Base-by-base conservation (phyloP, 2,888 invertebrate genomes). In the Zaprionus lineosus region DNA sequence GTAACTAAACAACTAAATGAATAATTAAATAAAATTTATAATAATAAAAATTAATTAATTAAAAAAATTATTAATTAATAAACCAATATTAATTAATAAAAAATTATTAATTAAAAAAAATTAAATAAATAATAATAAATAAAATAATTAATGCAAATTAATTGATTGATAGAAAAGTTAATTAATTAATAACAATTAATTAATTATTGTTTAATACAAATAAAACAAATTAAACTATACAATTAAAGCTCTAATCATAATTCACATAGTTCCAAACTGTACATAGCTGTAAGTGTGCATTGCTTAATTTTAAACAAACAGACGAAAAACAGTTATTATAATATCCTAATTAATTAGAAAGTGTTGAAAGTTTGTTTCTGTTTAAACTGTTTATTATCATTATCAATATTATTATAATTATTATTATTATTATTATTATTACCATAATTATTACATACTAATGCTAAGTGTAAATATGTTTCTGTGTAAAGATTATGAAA, bases 221-320 rank as follows among this genome's bases (percentile, higher is more conserved):
- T 40, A 34, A 59, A 65, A 46, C 14, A 47, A 48, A 26, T 19
- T 37, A 63, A 55, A 56, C 41, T 47, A 51, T 61, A 55, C 46
- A 36, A 57, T 47, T 40, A 16, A 34, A 55, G 40, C 31, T 37
- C 60, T 77, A 72, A 61, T 56, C 26, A 71, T 77, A 77, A 81
- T 64, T 74, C 62, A 67, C 43, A 72, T 81, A 82, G 82, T 82
- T 78, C 78, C 72, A 82, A 78, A 78, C 82, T 83, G 81, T 81
- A 79, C 52, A 81, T 83, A 81, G 79, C 66, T 78, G 71, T 79
- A 81, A 79, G 79, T 71, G 79, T 76, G 74, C 77, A 81, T 77
- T 78, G 69, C 24, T 41, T 74, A 62, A 68, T 81, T 72, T 66
- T 52, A 68, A 53, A 52, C 24, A 47, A 39, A 34, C 34, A 26